Base-by-base conservation (phyloP, 2,797 vertebrate genomes). In the Betta splendens region DNA sequence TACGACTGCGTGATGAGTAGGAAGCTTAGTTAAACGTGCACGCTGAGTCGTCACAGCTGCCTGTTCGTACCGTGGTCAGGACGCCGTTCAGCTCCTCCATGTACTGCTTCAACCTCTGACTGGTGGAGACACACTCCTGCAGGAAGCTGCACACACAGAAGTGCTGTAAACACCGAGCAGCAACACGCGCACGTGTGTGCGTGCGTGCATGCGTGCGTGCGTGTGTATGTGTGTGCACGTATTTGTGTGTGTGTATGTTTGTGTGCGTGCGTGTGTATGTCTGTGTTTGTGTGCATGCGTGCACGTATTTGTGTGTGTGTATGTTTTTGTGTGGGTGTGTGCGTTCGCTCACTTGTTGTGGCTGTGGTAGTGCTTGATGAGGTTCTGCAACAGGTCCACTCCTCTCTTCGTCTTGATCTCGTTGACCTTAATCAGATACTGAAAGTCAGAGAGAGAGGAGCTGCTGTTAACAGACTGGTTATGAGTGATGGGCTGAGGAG, bases 351-450 rank as follows among this genome's bases (percentile, higher is more conserved):
- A 95, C 94, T 92, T 94, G 89, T 92, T 91, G 81, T 94, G 93
- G 20, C 93, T 92, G 83, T 92, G 90, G 77, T 92, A 94, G 72
- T 94, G 92, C 78, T 94, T 94, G 70, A 93, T 94, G 77, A 94
- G 91, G 75, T 94, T 95, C 79, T 95, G 94, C 43, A 95, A 85
- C 22, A 95, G 89, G 78, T 93, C 93, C 7, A 88, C 96, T 17
- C 96, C 97, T 78, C 97, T 95, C 91, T 97, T 99, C 17, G 96
- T 99, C 92, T 98, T 99, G 88, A 99, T 98, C 92, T 99, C 97
- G 60, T 99, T 98, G 33, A 99, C 97, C 84, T 96, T 99, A 79
- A 98, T 98, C 66, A 99, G 93, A 91, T 99, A 99, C 96, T 99
- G 91, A n/a, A n/a, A n/a, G n/a, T n/a, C n/a, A n/a, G n/a, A 62